These are phyloP conservation scores for Phrynosoma platyrhinos DNA, from an alignment of 2,113 vertebrate genomes.

Conservation along the genomic window DNA sequence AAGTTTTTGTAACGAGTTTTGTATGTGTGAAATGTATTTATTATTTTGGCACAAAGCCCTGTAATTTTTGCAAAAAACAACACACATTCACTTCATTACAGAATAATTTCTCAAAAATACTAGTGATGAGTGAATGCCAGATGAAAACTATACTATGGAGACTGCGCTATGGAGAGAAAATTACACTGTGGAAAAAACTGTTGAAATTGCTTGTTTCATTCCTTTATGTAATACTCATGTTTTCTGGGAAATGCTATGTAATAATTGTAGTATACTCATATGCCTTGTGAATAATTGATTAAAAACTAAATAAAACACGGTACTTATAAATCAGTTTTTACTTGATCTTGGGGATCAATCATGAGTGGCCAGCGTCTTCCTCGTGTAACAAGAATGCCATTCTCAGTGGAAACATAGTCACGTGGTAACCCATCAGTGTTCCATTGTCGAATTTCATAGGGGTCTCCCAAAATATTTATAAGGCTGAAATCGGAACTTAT, in stretches of 20 bases:
- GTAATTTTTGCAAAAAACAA: no score
- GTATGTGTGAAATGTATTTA: no score
- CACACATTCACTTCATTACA: no score
- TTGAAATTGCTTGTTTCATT: no score
- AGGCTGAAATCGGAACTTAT: conserved; percentile 85
- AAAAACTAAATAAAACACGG: neutral
- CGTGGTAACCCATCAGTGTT: conserved; percentile 85
- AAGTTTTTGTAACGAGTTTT: no score
- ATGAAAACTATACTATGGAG: no score
- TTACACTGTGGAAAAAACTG: no score
- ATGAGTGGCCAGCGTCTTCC: conserved; percentile 88
- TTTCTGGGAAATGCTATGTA: neutral
- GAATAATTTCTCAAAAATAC: no score
- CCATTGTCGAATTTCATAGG: conserved; percentile 87
- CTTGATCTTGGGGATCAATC: conserved; percentile 91
- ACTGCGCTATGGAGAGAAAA: no score
- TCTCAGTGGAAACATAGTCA: conserved; percentile 85
- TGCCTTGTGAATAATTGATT: neutral
- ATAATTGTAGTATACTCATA: neutral
- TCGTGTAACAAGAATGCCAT: conserved; percentile 85
- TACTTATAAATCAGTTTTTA: conserved; percentile 38
- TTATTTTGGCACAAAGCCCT: no score
- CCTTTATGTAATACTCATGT: neutral
- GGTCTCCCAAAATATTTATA: conserved; percentile 83
- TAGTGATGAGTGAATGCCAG: no score